Base-by-base conservation (phyloP, 2,113 vertebrate species). In the Lophius piscatorius region DNA sequence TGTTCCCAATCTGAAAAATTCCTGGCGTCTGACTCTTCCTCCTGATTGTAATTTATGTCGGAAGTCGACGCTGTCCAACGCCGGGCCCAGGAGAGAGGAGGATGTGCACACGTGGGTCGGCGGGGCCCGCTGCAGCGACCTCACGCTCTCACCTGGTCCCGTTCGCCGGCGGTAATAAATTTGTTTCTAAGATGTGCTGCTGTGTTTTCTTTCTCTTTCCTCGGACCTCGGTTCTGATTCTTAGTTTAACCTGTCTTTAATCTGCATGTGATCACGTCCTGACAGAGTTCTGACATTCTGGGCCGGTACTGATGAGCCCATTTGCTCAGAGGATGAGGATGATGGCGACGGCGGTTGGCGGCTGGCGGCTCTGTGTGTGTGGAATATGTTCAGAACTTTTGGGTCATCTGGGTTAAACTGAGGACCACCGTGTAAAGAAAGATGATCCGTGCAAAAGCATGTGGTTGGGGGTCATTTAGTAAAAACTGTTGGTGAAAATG, bases 31-130 rank as follows among this genome's bases (percentile, higher is more conserved):
- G 89, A 91, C 86, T 91, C 61, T 81, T 90, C 39, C 69, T n/a
- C 76, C 79, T 89, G 90, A 91, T 90, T 87, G 75, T 81, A 86
- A 85, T 89, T 90, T 85, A 89, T 84, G 87, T 82, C 88, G 88
- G 91, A 91, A 89, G 84, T 74, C 78, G 65, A 82, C 78, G 64
- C 76, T 57, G 1, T 89, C 85, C 76, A 60, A 76, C 71, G 14
- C 74, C 80, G 78, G 87, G 6, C 33, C 81, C 74, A 18, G 54
- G 48, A 64, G 68, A 78, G 59, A 16, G n/a, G 33, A 80, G n/a
- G n/a, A n/a, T n/a, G n/a, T 11, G 62, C 57, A 80, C 69, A 65
- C 66, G 34, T 55, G 56, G 70, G 49, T 11, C 4, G 9, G 13
- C 1, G 23, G 12, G 22, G 6, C 22, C 6, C 21, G 23, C 31